Evolutionary conservation across 1,140 invertebrate genomes (phyloP).

Genomic region (Saccostrea echinata): DNA sequence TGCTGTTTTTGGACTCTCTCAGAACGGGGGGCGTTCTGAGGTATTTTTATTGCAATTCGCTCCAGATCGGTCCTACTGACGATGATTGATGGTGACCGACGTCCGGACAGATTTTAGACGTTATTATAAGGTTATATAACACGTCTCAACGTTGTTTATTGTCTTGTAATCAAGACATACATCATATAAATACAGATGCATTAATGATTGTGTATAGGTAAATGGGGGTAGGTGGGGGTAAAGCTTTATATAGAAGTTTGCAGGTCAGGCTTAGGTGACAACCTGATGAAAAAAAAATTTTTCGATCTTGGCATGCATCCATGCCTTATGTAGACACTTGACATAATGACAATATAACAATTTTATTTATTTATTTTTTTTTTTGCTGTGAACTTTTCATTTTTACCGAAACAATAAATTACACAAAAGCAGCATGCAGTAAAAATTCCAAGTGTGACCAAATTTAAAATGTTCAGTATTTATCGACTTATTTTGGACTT

Average conservation of each 20-base stretch:
- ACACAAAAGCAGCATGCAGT: no score
- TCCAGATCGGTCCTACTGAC: neutral
- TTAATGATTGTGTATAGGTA: neutral
- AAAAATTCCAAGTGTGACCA: no score
- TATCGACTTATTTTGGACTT: no score
- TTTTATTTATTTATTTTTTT: no score
- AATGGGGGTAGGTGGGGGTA: neutral
- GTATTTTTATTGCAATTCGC: neutral
- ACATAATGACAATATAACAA: no score
- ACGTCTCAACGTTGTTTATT: neutral
- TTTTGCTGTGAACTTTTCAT: no score
- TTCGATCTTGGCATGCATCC: no score
- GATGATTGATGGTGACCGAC: neutral
- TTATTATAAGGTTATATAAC: conserved; percentile 5
- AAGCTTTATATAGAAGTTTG: no score
- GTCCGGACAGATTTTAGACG: neutral
- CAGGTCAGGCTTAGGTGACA: neutral
- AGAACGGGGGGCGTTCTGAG: neutral
- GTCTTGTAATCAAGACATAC: neutral
- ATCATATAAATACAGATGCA: neutral
- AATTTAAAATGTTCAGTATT: no score
- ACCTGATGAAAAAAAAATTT: no score
- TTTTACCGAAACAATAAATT: no score
- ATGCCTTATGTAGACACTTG: no score
- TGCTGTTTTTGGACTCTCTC: neutral